These are phyloP conservation scores for Chelmon rostratus DNA, from an alignment of 2,797 vertebrate genomes.

Conservation along the genomic window DNA sequence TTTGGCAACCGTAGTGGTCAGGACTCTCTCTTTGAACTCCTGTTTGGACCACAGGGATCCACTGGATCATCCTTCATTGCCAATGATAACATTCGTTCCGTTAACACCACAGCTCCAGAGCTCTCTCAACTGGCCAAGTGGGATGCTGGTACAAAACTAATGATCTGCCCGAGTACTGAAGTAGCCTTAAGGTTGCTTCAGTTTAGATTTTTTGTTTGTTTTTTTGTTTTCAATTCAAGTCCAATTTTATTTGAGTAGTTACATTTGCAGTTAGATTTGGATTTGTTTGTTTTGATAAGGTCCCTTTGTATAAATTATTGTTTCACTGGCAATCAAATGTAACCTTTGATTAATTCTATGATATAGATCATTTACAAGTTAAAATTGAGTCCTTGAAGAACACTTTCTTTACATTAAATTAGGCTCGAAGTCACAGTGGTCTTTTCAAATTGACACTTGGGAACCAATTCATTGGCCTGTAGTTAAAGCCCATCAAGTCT, in stretches of 20 bases:
- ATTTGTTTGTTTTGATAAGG: background rate
- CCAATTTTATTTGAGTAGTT: background rate
- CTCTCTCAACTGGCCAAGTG: conserved; percentile 88
- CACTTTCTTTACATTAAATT: background rate
- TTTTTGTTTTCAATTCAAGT: background rate
- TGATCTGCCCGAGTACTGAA: background rate
- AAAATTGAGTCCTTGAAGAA: too few species aligned
- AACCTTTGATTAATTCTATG: background rate
- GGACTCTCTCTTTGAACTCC: conserved; percentile 87
- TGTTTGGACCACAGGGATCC: conserved; percentile 86
- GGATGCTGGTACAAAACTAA: conserved; percentile 87
- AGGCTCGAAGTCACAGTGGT: too few species aligned
- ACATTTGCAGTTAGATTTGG: background rate
- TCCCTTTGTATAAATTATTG: background rate
- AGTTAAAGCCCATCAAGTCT: background rate
- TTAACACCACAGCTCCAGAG: conserved; percentile 85
- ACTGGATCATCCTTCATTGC: conserved; percentile 89
- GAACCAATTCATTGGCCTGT: background rate
- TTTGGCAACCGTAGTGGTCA: conserved; percentile 93
- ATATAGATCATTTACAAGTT: too few species aligned
- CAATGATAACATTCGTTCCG: conserved; percentile 89
- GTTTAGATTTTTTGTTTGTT: background rate
- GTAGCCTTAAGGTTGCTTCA: background rate
- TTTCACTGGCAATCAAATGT: background rate
- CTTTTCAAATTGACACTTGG: too few species aligned